A percentile compares a stretch with the other conserved stretches of the same genome.
Conservation (phyloP, 2,113 vertebrate genomes). For the Heteronetta atricapilla region DNA sequence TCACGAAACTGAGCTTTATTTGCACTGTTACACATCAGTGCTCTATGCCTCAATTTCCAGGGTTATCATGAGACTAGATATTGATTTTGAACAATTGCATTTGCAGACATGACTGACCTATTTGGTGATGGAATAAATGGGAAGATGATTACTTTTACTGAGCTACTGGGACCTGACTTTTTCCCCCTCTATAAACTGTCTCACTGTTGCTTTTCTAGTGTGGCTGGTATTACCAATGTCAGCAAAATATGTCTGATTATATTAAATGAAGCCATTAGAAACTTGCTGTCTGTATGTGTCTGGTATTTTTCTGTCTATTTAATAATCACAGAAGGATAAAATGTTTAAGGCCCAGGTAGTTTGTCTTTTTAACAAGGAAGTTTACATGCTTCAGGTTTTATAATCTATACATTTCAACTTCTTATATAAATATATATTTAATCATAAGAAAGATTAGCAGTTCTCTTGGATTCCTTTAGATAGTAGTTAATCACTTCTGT, state of each 20-base stretch:
- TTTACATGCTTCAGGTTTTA: neutral
- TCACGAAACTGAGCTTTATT: neutral
- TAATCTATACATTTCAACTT: neutral
- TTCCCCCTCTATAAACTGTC: neutral
- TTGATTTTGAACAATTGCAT: conserved; percentile 10
- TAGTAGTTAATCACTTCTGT: neutral
- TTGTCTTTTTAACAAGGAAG: neutral
- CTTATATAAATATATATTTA: neutral
- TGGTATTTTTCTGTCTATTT: neutral
- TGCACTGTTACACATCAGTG: neutral
- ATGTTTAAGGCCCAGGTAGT: neutral
- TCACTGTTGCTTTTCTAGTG: neutral
- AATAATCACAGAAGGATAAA: neutral
- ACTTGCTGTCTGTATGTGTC: neutral
- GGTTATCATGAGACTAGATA: neutral
- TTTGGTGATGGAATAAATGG: conserved; percentile 1
- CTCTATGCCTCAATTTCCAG: neutral
- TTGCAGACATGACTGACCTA: neutral
- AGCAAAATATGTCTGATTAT: neutral
- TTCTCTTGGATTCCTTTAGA: neutral
- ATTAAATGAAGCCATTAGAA: neutral
- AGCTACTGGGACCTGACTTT: neutral
- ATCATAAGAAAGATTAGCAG: neutral
- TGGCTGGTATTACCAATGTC: neutral
- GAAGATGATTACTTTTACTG: conserved; percentile 28